A percentile compares a stretch with the other conserved stretches of the same genome.
Evolutionary conservation across 2,113 vertebrate genomes (phyloP).

Genomic region (Hyperopisus bebe): DNA sequence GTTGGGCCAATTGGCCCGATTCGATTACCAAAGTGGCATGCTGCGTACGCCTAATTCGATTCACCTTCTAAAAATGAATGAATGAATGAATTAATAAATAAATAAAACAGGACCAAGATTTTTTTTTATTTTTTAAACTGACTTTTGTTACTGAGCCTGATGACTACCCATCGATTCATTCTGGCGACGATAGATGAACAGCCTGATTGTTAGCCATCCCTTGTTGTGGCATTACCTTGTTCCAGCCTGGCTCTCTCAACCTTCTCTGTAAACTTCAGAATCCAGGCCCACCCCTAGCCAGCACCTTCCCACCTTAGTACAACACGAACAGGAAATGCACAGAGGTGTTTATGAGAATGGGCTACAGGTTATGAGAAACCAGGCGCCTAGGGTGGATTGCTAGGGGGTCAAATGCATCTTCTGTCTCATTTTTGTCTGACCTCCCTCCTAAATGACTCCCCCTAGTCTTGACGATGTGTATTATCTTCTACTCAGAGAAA

Average conservation of each 20-base stretch:
- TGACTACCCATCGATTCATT: neutral
- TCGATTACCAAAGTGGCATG: constrained; percentile 20
- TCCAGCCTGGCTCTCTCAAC: neutral
- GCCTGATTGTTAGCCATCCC: neutral
- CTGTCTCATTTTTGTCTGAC: neutral
- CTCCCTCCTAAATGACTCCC: neutral
- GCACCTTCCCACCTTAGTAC: constrained; percentile 31
- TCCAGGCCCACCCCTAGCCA: neutral
- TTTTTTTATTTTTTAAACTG: neutral
- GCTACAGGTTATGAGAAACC: constrained; percentile 49
- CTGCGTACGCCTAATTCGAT: neutral
- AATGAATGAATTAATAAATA: neutral
- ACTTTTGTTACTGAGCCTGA: constrained; percentile 12
- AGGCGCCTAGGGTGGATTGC: constrained; percentile 17
- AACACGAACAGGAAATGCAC: constrained; percentile 62
- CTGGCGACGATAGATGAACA: neutral
- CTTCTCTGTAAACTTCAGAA: neutral
- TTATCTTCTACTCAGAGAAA: neutral
- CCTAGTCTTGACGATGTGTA: neutral
- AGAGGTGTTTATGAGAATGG: constrained; percentile 61
- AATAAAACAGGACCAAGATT: neutral
- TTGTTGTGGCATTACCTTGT: neutral
- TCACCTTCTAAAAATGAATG: constrained; percentile 12
- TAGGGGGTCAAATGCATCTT: neutral
- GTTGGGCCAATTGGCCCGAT: constrained; percentile 19